phyloP scores from a whole-genome alignment of 2,113 vertebrate genomes.

The Pleuronectes platessa region DNA sequence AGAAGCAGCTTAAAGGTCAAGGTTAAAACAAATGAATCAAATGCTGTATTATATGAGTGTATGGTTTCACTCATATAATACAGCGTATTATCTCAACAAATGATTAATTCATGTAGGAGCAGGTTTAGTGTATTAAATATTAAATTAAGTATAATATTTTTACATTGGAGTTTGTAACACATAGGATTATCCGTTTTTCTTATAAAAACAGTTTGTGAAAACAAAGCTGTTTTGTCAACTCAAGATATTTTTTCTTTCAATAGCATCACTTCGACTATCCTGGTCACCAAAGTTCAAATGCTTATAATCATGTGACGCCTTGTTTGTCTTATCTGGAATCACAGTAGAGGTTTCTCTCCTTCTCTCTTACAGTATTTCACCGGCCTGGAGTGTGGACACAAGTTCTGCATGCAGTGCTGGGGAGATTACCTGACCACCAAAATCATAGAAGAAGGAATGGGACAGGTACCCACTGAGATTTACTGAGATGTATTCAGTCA shows the following conservation, averaged over 20 bases:
- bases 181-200: not conserved
- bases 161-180: not conserved
- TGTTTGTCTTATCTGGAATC: not conserved
- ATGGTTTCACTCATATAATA: not conserved
- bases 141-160: not conserved
- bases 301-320: not conserved
- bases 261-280: not conserved
- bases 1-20: not conserved
- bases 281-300: not conserved
- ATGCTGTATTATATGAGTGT: not conserved
- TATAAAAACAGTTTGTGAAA: not conserved
- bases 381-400: slow-evolving; percentile 99
- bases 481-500: not conserved
- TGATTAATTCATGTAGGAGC: not conserved
- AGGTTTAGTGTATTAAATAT: no score
- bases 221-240: not conserved
- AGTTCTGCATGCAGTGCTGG: slow-evolving; percentile 99
- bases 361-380: slow-evolving; percentile 92
- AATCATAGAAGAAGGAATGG: slow-evolving; percentile 99
- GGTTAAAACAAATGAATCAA: not conserved
- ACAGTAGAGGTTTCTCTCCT: not conserved
- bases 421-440: slow-evolving; percentile 99
- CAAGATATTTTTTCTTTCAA: not conserved
- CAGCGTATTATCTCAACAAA: no score
- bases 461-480: slow-evolving; percentile 87